These are phyloP conservation scores for Pantherophis vulpinus DNA, from an alignment of 2,797 vertebrate species.

Conservation along the genomic window DNA sequence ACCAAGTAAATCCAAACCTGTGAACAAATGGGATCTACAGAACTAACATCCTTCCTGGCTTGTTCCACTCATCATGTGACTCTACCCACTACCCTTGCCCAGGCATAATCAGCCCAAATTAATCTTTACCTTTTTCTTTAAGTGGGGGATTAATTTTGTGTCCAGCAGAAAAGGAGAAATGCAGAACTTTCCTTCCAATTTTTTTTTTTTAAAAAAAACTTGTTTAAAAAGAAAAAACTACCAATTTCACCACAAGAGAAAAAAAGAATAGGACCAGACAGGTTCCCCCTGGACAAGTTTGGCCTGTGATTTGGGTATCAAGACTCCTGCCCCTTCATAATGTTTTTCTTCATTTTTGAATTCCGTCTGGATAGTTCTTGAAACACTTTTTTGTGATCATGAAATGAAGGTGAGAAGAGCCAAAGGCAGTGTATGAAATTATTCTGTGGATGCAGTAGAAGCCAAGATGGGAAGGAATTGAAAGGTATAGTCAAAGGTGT, in stretches of 20 bases:
- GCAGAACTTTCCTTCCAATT: too few species aligned
- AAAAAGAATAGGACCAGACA: neutral
- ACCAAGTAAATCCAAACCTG: fast-evolving
- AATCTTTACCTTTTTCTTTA: neutral
- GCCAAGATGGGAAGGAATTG: neutral
- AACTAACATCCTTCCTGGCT: neutral
- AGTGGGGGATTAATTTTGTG: neutral
- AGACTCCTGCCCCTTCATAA: neutral
- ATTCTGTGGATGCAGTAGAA: neutral
- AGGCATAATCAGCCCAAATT: neutral
- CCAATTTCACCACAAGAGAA: neutral
- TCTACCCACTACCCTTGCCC: too few species aligned
- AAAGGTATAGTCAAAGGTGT: neutral
- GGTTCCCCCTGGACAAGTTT: neutral
- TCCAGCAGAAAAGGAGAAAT: neutral
- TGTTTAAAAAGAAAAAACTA: neutral
- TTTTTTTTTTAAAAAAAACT: neutral
- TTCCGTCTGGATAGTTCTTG: neutral
- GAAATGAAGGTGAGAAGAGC: neutral
- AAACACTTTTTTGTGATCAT: neutral
- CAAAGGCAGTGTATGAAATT: neutral
- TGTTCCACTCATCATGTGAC: neutral
- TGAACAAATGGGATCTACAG: neutral
- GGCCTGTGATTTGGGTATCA: neutral
- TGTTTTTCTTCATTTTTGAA: neutral